Conservation (phyloP, 2,797 vertebrate species). For the Anomalospiza imberbis region DNA sequence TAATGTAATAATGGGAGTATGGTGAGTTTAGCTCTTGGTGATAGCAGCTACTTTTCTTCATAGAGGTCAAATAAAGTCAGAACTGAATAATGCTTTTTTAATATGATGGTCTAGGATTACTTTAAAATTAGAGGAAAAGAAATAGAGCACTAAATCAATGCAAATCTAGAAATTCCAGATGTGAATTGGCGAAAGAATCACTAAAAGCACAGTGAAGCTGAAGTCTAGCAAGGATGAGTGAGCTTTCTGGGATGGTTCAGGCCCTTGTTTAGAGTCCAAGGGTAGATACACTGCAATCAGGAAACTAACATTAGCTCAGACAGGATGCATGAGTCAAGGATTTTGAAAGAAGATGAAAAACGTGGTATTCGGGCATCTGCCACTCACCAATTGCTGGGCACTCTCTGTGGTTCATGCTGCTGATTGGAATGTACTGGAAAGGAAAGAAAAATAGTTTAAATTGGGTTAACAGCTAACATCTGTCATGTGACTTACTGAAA, state of each 20-base stretch:
- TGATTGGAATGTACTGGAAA: constrained; percentile 31
- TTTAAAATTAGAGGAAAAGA: not conserved
- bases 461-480: constrained; percentile 8
- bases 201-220: not conserved
- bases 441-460: constrained; percentile 65
- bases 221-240: not conserved
- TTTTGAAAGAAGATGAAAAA: constrained; percentile 37
- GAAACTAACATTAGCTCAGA: constrained; percentile 67
- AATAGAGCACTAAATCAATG: not conserved
- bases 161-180: not conserved
- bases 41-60: not conserved
- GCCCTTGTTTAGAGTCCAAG: not conserved
- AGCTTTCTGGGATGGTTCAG: constrained; percentile 1
- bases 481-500: constrained; percentile 55
- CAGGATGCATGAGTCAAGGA: constrained; percentile 70
- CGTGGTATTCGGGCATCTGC: not conserved
- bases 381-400: not conserved
- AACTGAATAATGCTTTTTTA: not conserved
- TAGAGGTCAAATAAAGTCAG: not conserved
- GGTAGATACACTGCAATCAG: constrained; percentile 44
- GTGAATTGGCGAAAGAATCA: not conserved
- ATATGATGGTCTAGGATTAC: not conserved
- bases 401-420: constrained; percentile 18
- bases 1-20: not conserved
- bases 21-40: not conserved